Percentiles rank a stretch among this genome's conserved stretches.
Conservation (phyloP, 1,140 invertebrate genomes). For the Melipona quadrifasciata region DNA sequence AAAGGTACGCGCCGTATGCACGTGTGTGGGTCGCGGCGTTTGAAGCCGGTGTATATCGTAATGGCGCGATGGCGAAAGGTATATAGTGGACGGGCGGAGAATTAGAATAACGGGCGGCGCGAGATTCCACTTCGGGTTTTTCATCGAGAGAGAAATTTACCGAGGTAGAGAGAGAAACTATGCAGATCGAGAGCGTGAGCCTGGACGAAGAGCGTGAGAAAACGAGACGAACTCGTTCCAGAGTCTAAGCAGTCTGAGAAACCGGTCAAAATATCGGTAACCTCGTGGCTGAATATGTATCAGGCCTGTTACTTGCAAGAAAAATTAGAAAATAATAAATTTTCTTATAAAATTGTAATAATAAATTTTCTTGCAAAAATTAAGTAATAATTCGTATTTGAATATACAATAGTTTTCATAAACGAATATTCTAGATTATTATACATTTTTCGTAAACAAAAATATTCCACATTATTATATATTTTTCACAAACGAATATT, state of each 20-base stretch:
- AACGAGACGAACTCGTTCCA: slow-evolving; percentile 9
- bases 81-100: slow-evolving; percentile 29
- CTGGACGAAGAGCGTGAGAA: slow-evolving; percentile 38
- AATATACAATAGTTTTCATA: no score
- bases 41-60: slow-evolving; percentile 23
- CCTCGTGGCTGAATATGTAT: no score
- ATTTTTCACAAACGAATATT: no score
- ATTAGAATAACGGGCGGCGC: slow-evolving; percentile 48
- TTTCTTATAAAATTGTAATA: no score
- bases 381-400: no score
- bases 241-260: not conserved
- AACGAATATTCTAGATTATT: no score
- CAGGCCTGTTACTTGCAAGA: no score
- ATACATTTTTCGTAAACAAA: no score
- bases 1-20: slow-evolving; percentile 8
- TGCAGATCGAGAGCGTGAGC: not conserved
- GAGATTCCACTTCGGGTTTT: slow-evolving; percentile 32
- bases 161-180: not conserved
- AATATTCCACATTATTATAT: no score
- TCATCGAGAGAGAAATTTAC: not conserved
- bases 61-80: slow-evolving; percentile 49
- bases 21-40: slow-evolving; percentile 19
- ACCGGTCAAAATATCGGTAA: not conserved
- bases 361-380: no score
- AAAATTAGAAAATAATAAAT: no score